These are phyloP conservation scores for Corythornis madagascariensis DNA, from an alignment of 2,113 vertebrate genomes.

Conservation along the genomic window DNA sequence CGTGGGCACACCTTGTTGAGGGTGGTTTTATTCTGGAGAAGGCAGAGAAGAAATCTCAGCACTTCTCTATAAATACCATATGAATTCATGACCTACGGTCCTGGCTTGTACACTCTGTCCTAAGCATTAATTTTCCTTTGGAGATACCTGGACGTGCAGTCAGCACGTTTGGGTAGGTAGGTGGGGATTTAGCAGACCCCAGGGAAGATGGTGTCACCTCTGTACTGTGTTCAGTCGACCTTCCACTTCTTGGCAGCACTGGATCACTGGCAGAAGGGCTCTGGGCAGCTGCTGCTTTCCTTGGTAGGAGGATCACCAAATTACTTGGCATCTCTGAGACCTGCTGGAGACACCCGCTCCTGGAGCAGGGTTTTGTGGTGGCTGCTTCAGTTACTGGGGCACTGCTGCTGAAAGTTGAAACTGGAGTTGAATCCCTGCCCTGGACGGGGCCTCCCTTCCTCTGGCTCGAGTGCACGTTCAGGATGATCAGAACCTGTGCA, in stretches of 20 bases:
- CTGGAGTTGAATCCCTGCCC: not conserved
- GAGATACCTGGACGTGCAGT: accelerated
- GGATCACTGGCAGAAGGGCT: not conserved
- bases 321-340: not conserved
- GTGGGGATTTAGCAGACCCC: accelerated
- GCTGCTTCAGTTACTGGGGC: not conserved
- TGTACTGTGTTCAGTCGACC: accelerated
- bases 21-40: not conserved
- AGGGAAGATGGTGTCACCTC: accelerated
- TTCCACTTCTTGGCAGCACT: not conserved
- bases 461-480: accelerated
- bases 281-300: not conserved
- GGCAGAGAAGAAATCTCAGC: not conserved
- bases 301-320: not conserved
- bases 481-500: not conserved
- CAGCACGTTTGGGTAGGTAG: accelerated
- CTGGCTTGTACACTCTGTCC: accelerated
- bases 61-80: not conserved
- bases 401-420: not conserved
- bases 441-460: not conserved
- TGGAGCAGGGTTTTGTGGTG: not conserved
- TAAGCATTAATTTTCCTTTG: not conserved
- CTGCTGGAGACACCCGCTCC: not conserved
- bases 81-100: not conserved
- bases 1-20: accelerated